Evolutionary conservation across 2,888 invertebrate species (phyloP).

Genomic region (Dione vanillae): DNA sequence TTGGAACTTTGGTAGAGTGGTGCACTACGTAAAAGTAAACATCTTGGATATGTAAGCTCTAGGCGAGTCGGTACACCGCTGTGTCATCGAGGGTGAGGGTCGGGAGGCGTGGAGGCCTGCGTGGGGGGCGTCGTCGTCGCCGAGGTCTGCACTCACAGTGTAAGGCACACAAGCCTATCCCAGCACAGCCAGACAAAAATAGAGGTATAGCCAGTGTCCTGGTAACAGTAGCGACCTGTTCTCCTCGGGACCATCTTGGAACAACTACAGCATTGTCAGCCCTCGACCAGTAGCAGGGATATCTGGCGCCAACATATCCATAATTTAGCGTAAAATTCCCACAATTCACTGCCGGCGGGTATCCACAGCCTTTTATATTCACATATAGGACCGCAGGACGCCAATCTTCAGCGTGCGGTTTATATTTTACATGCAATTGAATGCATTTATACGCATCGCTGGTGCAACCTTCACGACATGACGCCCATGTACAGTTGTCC

Average conservation of each 20-base stretch:
- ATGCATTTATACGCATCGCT: conserved; percentile 90
- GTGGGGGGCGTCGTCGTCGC: conserved; percentile 86
- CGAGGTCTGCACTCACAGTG: conserved; percentile 93
- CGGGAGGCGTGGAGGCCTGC: conserved; percentile 85
- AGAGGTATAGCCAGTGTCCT: conserved; percentile 93
- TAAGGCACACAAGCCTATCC: conserved; percentile 92
- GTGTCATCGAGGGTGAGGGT: conserved; percentile 83
- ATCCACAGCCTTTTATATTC: conserved; percentile 93
- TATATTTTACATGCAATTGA: conserved; percentile 87
- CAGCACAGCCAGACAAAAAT: conserved; percentile 92
- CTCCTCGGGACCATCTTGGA: conserved; percentile 92
- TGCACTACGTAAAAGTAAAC: conserved; percentile 45
- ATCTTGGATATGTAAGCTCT: conserved; percentile 52
- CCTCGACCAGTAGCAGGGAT: conserved; percentile 88
- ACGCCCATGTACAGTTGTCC: conserved; percentile 92
- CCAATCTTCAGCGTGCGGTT: conserved; percentile 76
- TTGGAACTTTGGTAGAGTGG: conserved; percentile 34
- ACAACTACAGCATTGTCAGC: conserved; percentile 93
- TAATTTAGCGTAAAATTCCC: conserved; percentile 89
- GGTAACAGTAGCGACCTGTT: conserved; percentile 92
- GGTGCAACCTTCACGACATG: conserved; percentile 92
- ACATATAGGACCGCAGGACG: conserved; percentile 88
- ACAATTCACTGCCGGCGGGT: conserved; percentile 91
- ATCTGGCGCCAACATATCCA: conserved; percentile 87
- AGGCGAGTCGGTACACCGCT: conserved; percentile 76